Conservation (phyloP, 2,797 vertebrate genomes). For the Mycteria americana region DNA sequence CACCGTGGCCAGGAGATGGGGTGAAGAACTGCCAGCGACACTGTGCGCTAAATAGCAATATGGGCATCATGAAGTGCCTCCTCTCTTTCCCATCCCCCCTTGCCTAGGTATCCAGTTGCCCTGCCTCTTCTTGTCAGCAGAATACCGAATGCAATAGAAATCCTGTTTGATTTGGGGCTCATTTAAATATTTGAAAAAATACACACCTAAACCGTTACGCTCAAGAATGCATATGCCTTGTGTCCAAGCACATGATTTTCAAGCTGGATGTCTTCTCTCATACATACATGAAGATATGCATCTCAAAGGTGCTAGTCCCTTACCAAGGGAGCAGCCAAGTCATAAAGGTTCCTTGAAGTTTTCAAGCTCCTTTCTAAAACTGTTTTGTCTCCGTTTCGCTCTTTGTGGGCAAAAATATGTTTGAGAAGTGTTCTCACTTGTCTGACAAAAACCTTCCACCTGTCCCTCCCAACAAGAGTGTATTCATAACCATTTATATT, state of each 20-base stretch:
- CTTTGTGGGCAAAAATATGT: not conserved
- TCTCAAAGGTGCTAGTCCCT: not conserved
- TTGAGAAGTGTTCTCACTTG: not conserved
- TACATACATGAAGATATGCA: not conserved
- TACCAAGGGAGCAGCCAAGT: not conserved
- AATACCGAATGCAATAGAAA: not conserved
- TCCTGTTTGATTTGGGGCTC: not conserved
- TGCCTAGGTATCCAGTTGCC: not conserved
- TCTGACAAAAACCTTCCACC: not conserved
- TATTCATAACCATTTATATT: not conserved
- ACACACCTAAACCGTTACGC: not conserved
- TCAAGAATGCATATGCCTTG: not conserved
- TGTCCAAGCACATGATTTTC: not conserved
- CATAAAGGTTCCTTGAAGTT: not conserved
- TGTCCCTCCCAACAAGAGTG: not conserved
- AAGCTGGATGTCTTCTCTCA: not conserved
- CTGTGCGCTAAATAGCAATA: not conserved
- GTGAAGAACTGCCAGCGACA: not conserved
- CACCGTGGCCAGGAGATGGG: not conserved
- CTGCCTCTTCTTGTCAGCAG: not conserved
- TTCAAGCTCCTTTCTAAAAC: not conserved
- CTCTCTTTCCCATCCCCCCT: not conserved
- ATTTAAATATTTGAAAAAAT: not conserved
- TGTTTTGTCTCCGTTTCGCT: not conserved
- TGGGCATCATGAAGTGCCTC: not conserved